phyloP scores from a whole-genome alignment of 2,888 invertebrate genomes.

The Melipona bicolor region DNA sequence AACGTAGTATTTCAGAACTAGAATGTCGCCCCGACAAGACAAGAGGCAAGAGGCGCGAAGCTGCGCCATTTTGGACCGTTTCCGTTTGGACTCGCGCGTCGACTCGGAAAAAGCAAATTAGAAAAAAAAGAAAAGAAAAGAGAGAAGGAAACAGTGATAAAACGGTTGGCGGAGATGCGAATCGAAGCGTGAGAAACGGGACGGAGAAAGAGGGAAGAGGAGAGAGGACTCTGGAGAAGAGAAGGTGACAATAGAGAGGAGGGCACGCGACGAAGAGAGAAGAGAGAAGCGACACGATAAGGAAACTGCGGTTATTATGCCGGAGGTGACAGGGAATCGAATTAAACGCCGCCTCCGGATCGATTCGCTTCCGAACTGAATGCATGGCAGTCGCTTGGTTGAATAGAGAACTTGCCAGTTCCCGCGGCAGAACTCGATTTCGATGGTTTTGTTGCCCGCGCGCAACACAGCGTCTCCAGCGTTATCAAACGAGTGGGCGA shows the following conservation, averaged over 20 bases:
- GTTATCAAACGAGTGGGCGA: not conserved
- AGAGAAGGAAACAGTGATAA: too few species aligned
- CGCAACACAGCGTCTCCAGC: too few species aligned
- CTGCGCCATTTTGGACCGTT: not conserved
- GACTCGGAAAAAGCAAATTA: too few species aligned
- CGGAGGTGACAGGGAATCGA: constrained; percentile 6
- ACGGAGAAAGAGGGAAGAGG: not conserved
- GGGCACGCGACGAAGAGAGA: constrained; percentile 2
- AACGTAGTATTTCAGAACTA: too few species aligned
- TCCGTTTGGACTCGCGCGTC: too few species aligned
- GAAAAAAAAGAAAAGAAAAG: too few species aligned
- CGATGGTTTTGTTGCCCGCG: not conserved
- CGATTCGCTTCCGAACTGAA: not conserved
- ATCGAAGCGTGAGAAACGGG: not conserved
- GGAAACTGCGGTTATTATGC: constrained; percentile 1
- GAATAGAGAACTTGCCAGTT: not conserved
- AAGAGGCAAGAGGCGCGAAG: not conserved
- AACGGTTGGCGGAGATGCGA: not conserved
- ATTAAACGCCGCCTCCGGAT: not conserved
- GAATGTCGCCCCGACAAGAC: too few species aligned
- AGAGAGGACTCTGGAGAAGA: not conserved
- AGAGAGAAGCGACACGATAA: constrained; percentile 15
- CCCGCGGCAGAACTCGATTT: constrained; percentile 3
- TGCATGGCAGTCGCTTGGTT: not conserved
- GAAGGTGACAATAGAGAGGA: not conserved